A percentile compares a stretch with the other conserved stretches of the same genome.
phyloP scores from a whole-genome alignment of 2,888 invertebrate genomes.

The Lapara coniferarum region DNA sequence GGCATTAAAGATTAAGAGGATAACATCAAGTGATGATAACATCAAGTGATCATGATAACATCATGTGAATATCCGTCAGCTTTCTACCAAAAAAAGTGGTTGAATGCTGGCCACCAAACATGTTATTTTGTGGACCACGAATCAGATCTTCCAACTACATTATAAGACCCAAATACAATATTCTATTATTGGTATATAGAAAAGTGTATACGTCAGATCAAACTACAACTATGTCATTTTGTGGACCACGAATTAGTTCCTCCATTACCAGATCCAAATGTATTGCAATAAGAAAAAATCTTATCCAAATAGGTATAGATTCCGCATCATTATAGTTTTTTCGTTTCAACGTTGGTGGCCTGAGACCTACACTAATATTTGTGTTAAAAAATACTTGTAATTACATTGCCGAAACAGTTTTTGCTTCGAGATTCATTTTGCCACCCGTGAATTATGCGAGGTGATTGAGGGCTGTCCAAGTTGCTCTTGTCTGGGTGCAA shows the following conservation, averaged over 20 bases:
- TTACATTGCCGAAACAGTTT: conserved; percentile 59
- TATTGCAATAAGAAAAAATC: background rate
- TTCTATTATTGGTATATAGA: too few species aligned
- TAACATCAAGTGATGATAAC: too few species aligned
- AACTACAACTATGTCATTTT: too few species aligned
- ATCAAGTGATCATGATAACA: too few species aligned
- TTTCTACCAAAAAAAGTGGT: too few species aligned
- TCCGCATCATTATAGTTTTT: conserved; percentile 7
- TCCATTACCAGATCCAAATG: background rate
- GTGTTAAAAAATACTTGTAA: conserved; percentile 61
- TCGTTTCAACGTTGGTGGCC: conserved; percentile 56
- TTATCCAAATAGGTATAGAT: conserved; percentile 7
- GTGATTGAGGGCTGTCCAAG: conserved; percentile 18
- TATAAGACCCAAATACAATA: background rate
- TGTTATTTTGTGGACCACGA: too few species aligned
- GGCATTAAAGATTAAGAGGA: too few species aligned
- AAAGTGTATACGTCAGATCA: too few species aligned
- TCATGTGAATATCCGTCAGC: too few species aligned
- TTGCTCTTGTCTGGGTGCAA: background rate
- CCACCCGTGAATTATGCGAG: conserved; percentile 28
- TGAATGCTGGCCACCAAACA: too few species aligned
- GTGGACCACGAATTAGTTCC: too few species aligned
- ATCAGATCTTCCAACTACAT: background rate
- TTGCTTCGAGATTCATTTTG: conserved; percentile 36
- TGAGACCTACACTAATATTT: conserved; percentile 61